phyloP scores from a whole-genome alignment of 1,140 invertebrate species.

The Trichonephila clavata region DNA sequence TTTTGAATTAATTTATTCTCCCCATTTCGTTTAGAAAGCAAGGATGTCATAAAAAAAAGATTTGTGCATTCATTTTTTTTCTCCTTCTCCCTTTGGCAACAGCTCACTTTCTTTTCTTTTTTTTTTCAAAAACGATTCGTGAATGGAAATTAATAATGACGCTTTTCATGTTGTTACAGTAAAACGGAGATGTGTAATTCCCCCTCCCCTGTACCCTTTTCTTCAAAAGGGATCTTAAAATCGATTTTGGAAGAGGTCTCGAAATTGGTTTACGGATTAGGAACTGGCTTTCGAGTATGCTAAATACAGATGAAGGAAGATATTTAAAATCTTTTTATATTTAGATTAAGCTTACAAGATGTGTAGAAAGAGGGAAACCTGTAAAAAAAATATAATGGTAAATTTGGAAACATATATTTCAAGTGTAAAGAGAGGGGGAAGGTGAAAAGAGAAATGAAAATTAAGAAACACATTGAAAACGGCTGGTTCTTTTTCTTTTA shows the following conservation, averaged over 20 bases:
- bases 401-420: too few species aligned
- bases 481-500: too few species aligned
- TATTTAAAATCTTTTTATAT: too few species aligned
- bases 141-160: slow-evolving; percentile 5
- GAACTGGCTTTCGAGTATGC: background rate
- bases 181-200: background rate
- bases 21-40: background rate
- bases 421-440: too few species aligned
- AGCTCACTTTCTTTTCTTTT: background rate
- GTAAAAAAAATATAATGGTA: too few species aligned
- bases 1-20: background rate
- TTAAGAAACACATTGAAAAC: too few species aligned
- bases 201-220: too few species aligned
- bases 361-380: too few species aligned
- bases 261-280: background rate
- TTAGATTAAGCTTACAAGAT: too few species aligned
- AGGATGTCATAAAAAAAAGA: background rate
- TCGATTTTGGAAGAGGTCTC: background rate
- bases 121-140: background rate
- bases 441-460: too few species aligned
- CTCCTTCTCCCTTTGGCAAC: background rate
- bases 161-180: background rate
- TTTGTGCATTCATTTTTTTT: background rate
- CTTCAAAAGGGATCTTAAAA: background rate
- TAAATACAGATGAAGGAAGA: too few species aligned